phyloP scores from a whole-genome alignment of 2,888 invertebrate species.

The Drosophila cracens region DNA sequence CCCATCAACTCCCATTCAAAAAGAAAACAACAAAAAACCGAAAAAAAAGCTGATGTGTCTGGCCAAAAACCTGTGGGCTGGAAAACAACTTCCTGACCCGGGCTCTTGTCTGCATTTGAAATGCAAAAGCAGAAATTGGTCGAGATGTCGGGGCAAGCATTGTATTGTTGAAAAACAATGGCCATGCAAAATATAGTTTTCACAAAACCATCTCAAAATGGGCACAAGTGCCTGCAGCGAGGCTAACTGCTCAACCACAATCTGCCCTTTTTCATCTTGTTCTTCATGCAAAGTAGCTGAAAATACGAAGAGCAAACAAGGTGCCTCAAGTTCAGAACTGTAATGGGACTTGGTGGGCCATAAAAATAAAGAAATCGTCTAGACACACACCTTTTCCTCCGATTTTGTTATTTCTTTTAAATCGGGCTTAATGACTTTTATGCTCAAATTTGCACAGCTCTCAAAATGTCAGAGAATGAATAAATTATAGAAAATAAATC shows the following conservation, averaged over 20 bases:
- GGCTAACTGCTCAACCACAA: conserved; percentile 26
- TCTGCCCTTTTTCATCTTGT: background rate
- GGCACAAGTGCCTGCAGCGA: conserved; percentile 35
- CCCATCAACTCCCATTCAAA: background rate
- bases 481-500: conserved; percentile 5
- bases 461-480: conserved; percentile 1
- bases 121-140: conserved; percentile 53
- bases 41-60: conserved; percentile 12
- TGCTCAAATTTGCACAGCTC: conserved; percentile 21
- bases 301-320: conserved; percentile 3
- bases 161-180: conserved; percentile 52
- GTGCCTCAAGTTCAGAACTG: background rate
- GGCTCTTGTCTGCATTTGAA: conserved; percentile 52
- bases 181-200: conserved; percentile 54
- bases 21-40: background rate
- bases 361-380: conserved; percentile 21
- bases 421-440: conserved; percentile 18
- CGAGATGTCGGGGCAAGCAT: conserved; percentile 43
- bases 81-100: conserved; percentile 40
- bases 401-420: background rate
- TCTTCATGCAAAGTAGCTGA: conserved; percentile 36
- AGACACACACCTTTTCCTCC: conserved; percentile 20
- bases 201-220: conserved; percentile 39
- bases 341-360: conserved; percentile 5
- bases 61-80: conserved; percentile 39